A percentile compares a stretch with the other conserved stretches of the same genome.
Evolutionary conservation across 2,888 invertebrate genomes (phyloP).

Genomic region (Tetramorium bicarinatum): DNA sequence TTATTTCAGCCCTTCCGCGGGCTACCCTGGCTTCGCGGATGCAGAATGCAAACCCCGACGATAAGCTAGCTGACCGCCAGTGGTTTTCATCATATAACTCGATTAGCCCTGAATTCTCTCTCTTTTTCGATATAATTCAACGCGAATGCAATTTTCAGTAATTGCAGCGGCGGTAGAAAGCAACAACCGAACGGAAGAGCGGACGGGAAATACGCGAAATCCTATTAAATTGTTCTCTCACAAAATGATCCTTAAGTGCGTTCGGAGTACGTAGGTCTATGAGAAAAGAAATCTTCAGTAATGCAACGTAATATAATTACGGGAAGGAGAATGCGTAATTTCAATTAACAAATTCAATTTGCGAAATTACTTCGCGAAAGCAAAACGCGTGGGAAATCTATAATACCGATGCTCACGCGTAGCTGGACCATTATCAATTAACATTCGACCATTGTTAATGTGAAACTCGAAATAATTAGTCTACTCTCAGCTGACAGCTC

Average conservation of each 20-base stretch:
- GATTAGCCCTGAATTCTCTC: conserved; percentile 82
- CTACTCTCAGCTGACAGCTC: conserved; percentile 67
- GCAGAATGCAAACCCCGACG: conserved; percentile 80
- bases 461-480: conserved; percentile 34
- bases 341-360: conserved; percentile 25
- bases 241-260: conserved; percentile 76
- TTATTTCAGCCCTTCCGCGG: conserved; percentile 80
- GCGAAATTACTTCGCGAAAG: not conserved
- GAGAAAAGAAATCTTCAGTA: conserved; percentile 33
- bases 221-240: conserved; percentile 66
- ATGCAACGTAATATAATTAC: not conserved
- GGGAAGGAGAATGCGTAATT: conserved; percentile 3
- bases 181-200: conserved; percentile 62
- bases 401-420: not conserved
- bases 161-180: conserved; percentile 78
- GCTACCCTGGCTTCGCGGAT: conserved; percentile 65
- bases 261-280: conserved; percentile 11
- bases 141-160: conserved; percentile 83
- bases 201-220: conserved; percentile 66
- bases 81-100: conserved; percentile 84
- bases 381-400: not conserved
- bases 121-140: conserved; percentile 80
- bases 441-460: conserved; percentile 59
- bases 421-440: conserved; percentile 65
- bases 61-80: conserved; percentile 83